Conservation (phyloP, 1,140 invertebrate genomes). For the Hyles euphorbiae region DNA sequence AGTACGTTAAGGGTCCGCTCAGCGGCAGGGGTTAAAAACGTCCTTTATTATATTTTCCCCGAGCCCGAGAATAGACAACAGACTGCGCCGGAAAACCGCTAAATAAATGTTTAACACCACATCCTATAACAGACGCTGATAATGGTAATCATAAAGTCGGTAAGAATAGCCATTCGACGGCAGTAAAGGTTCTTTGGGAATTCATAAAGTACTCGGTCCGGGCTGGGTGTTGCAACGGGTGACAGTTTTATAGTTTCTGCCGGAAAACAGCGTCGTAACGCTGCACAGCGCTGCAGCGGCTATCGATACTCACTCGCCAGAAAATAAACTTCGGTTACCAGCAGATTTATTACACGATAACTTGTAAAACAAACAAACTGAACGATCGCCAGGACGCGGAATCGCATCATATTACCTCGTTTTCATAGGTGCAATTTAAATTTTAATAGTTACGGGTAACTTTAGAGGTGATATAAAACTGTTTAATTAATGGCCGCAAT, state of each 20-base stretch:
- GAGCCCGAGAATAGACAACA: constrained; percentile 24
- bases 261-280: constrained; percentile 39
- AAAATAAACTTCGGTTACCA: no score
- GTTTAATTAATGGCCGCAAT: no score
- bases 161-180: constrained; percentile 3
- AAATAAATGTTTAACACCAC: constrained; percentile 55
- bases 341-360: no score
- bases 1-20: no score
- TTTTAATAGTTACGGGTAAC: no score
- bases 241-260: constrained; percentile 53
- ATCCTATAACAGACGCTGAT: constrained; percentile 50
- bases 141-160: constrained; percentile 55
- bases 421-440: no score
- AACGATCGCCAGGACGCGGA: no score
- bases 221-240: constrained; percentile 39
- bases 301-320: constrained; percentile 1
- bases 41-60: constrained; percentile 1
- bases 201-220: background rate
- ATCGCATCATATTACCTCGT: no score
- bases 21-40: background rate
- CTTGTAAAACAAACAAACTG: no score
- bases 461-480: no score
- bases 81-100: constrained; percentile 45
- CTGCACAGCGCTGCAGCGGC: constrained; percentile 4
- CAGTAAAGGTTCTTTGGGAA: no score